Evolutionary conservation across 2,888 invertebrate genomes (phyloP), one percentile per base, ranked within the genome.

Genomic region (Glaucopsyche alexis): DNA sequence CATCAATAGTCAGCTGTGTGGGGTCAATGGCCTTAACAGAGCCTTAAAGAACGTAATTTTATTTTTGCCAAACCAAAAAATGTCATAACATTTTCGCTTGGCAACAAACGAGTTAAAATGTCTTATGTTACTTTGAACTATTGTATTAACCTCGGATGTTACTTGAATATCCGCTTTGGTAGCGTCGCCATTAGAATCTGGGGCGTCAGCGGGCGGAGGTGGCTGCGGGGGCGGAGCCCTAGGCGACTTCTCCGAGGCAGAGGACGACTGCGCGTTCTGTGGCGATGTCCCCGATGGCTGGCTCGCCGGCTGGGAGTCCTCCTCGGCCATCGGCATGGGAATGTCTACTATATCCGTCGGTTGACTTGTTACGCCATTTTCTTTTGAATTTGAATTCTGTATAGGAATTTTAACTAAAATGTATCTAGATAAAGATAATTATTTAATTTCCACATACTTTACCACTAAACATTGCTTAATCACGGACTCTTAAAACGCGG

Each of bases 341-440:
- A 96, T 96, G 88, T 96, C 95, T 74, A 95, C 92, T 77, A 96
- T 94, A 80, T 95, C 89, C 14, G 80, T 78, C 9, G 79, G 80
- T 55, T 79, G 80, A 38, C 75, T 75, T 13, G 75, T 76, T 14
- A 88, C 88, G 7, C 93, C 93, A 76, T 93, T 93, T 76, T 93
- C 93, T 80, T 87, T 88, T 6, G 87, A 86, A 11, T 78, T 81
- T n/a, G 50, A 69, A 71, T n/a, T 60, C 60, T 60, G 13, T 38
- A 50, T 52, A 55, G 9, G 67, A n/a, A 69, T 16, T 29, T 29
- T 45, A 4, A 42, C 6, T 42, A 4, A 8, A 45, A 16, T 19
- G 40, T 16, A 19, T 45, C 11, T 64, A 4, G 40, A 14, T 40
- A 16, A 29, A 29, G 2, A 29, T 29, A 29, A 29, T 29, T 29